Evolutionary conservation across 2,797 vertebrate species (phyloP).

Genomic region (Eutrigla gurnardus): DNA sequence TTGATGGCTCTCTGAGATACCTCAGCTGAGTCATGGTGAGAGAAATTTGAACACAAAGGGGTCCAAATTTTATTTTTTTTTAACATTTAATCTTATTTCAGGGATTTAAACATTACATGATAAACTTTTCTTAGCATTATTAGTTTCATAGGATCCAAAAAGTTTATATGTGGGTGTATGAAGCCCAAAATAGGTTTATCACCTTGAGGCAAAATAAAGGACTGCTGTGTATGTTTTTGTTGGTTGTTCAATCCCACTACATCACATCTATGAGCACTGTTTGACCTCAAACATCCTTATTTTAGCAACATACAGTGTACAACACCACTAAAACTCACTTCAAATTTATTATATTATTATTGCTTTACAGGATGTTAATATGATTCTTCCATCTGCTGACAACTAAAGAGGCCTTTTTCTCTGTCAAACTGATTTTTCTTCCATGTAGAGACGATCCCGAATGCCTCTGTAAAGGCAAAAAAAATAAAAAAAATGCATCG

Average conservation of each 20-base stretch:
- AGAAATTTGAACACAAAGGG: conserved; percentile 28
- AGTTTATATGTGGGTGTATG: background rate
- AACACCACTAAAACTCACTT: background rate
- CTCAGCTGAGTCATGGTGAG: conserved; percentile 43
- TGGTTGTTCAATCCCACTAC: conserved; percentile 1
- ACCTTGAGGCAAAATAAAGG: background rate
- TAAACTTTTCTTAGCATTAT: background rate
- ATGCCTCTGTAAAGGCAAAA: conserved; percentile 52
- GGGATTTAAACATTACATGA: background rate
- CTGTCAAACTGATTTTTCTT: conserved; percentile 57
- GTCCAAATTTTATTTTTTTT: no score
- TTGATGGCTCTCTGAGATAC: conserved; percentile 40
- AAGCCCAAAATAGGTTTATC: conserved; percentile 9
- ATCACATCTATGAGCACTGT: background rate
- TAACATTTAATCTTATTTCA: background rate
- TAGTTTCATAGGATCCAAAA: background rate
- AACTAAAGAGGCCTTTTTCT: conserved; percentile 24
- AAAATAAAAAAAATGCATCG: conserved; percentile 48
- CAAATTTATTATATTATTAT: no score
- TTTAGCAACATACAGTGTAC: background rate
- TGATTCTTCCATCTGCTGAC: conserved; percentile 40
- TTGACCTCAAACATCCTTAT: conserved; percentile 5
- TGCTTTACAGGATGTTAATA: conserved; percentile 18
- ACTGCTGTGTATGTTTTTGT: background rate
- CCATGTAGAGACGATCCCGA: conserved; percentile 40